Evolutionary conservation across 30 jellyfish, hydroid and myxozoan species (phyloP), one percentile per base, ranked within the genome.

Genomic region (Sanderia malayensis): DNA sequence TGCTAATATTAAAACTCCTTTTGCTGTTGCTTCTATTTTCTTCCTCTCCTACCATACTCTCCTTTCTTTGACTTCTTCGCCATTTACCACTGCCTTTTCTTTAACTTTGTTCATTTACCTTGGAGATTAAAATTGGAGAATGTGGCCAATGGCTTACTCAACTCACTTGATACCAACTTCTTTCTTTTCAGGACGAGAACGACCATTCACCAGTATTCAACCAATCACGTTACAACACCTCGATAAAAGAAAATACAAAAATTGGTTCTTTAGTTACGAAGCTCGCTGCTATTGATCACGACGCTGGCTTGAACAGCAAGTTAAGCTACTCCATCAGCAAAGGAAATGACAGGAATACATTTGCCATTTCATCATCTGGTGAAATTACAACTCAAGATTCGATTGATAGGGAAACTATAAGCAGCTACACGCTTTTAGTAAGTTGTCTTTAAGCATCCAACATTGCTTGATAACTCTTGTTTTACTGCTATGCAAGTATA

Each of bases 181-280:
- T 27, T 37, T 58, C 49, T 1, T 0, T 69, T 10, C 33, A 59
- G 80, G 82, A 70, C 37, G 61, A 23, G 33, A 61, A 81, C 4
- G 85, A 70, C 44, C 69, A 69, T 53, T 15, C 61, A 20, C 94
- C 94, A 9, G 27, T 49, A 4, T 81, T 81, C 80, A 52, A 59
- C 28, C 71, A 70, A n/a, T 26, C 94, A 3, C 29, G 4, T n/a
- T 70, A 69, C 69, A 49, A 60, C 31, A 70, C 66, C 19, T 20
- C 77, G 23, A 58, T 81, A 22, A 21, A 4, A 0, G 97, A 89
- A 22, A 47, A 61, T 32, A 62, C 89, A 28, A 52, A 70, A 21
- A 67, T 77, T 33, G 95, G 94, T 17, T 70, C 86, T 13, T 19
- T 65, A 20, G 94, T 87, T 28, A 70, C 80, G 21, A 44, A 24